A percentile compares a stretch with the other conserved stretches of the same genome.
Conservation (phyloP, 1,140 invertebrate genomes). For the Nomia melanderi region DNA sequence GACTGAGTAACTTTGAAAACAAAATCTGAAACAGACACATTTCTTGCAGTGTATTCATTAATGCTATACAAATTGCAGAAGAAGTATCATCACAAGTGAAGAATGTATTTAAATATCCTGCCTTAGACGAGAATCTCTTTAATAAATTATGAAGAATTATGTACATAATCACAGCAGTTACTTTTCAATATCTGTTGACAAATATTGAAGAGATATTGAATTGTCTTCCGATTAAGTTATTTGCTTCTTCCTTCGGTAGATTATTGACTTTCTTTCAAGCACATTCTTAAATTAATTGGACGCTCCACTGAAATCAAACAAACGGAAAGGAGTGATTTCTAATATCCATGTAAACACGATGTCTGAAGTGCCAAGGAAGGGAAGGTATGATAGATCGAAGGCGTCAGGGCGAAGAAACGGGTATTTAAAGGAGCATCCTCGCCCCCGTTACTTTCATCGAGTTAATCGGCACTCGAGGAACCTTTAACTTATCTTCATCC, state of each 20-base stretch:
- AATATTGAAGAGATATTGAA: background rate
- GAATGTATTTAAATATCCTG: no score
- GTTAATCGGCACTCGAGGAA: constrained; percentile 51
- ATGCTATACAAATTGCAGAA: no score
- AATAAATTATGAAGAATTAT: background rate
- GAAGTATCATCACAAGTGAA: no score
- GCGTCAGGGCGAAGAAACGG: constrained; percentile 25
- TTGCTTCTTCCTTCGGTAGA: background rate
- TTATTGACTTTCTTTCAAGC: background rate
- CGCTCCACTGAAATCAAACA: constrained; percentile 28
- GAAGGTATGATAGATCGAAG: constrained; percentile 20
- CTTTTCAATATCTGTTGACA: background rate
- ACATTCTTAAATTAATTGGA: constrained; percentile 15
- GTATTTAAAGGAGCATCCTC: constrained; percentile 43
- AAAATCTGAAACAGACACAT: no score
- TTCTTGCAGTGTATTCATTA: no score
- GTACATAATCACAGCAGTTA: background rate
- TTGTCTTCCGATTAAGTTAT: background rate
- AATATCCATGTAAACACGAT: constrained; percentile 45
- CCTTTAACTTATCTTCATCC: constrained; percentile 71
- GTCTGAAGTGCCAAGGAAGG: constrained; percentile 19
- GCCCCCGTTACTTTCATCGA: constrained; percentile 25
- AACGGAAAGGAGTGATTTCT: constrained; percentile 42
- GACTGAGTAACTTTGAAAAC: no score
- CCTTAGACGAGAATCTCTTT: no score